Conservation (phyloP, 2,797 vertebrate species). For the Acropternis orthonyx region DNA sequence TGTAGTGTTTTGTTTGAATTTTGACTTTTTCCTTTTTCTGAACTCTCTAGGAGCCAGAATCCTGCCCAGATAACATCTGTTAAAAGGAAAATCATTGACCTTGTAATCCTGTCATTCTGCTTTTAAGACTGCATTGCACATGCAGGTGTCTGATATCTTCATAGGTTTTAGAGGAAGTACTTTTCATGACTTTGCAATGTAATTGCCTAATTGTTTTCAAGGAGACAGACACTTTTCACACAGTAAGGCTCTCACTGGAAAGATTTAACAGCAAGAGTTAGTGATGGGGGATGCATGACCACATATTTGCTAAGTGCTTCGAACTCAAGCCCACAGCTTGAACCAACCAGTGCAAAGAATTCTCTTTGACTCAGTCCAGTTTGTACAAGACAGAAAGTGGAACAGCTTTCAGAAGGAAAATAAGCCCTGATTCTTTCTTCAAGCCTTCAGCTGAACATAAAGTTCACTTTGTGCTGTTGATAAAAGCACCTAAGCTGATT, state of each 20-base stretch:
- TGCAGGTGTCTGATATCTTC: constrained; percentile 41
- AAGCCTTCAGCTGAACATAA: neutral
- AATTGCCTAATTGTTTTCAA: constrained; percentile 40
- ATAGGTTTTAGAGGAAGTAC: constrained; percentile 30
- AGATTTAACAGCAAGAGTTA: neutral
- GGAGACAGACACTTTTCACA: neutral
- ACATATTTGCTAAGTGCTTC: neutral
- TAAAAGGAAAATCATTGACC: constrained; percentile 27
- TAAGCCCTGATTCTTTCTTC: neutral
- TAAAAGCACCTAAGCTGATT: neutral
- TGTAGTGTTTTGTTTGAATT: neutral
- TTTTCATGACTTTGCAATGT: constrained; percentile 32
- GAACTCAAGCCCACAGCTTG: neutral
- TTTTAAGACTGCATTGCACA: neutral
- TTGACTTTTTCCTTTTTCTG: neutral
- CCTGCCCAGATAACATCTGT: constrained; percentile 14
- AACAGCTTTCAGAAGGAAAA: neutral
- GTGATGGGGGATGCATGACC: neutral
- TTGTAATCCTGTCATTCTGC: constrained; percentile 36
- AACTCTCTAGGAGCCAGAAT: neutral
- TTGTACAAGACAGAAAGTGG: neutral
- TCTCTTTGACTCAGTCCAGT: neutral
- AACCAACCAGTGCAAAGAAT: neutral
- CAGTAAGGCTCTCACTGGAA: neutral
- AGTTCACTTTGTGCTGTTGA: neutral